Conservation (phyloP, 2,888 invertebrate genomes). For the Oligia latruncula region DNA sequence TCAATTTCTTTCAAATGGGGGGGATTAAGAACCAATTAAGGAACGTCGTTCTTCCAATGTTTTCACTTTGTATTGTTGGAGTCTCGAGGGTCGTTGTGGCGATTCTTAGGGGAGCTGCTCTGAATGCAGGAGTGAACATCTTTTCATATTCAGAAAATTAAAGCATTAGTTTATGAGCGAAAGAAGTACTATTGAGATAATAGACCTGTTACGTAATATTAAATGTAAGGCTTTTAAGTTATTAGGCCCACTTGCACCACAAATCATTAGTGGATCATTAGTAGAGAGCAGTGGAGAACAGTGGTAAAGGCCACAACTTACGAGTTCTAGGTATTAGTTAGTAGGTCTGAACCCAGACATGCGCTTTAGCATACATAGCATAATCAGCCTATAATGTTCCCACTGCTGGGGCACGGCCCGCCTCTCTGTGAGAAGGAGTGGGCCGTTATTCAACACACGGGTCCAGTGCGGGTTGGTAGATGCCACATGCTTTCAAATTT, state of each 20-base stretch:
- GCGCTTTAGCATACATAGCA: background rate
- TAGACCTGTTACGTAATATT: background rate
- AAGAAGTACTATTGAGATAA: background rate
- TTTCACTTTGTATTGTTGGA: constrained; percentile 29
- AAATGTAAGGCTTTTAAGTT: background rate
- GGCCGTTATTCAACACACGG: no score
- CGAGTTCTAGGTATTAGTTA: background rate
- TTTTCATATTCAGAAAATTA: background rate
- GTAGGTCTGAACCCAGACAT: background rate
- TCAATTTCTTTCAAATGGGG: constrained; percentile 40
- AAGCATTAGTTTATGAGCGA: background rate
- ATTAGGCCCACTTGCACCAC: background rate
- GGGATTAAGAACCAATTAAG: constrained; percentile 50
- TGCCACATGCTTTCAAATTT: no score
- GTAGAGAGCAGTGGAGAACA: background rate
- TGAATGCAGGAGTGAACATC: no score
- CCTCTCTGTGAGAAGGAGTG: no score
- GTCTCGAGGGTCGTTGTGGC: background rate
- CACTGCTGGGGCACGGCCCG: no score
- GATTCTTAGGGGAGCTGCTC: background rate
- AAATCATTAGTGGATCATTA: background rate
- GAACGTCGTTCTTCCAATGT: constrained; percentile 26
- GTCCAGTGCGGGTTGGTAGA: no score
- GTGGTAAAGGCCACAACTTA: background rate
- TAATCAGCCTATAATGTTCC: no score